A percentile compares a stretch with the other conserved stretches of the same genome.
Evolutionary conservation across 2,113 vertebrate genomes (phyloP).

Genomic region (Ramphastos sulfuratus): DNA sequence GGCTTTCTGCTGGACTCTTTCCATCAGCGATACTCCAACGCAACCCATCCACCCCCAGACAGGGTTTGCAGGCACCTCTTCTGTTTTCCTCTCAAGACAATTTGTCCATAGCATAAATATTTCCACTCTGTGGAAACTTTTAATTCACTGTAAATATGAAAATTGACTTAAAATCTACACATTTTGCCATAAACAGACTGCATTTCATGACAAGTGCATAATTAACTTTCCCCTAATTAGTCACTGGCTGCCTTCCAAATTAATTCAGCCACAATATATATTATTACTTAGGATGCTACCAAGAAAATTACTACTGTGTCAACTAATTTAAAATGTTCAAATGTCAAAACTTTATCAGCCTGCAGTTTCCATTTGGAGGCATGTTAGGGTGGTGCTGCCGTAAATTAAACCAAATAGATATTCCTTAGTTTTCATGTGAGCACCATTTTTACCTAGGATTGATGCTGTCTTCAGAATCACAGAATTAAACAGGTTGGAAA

Average conservation of each 20-base stretch:
- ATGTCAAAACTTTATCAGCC: constrained; percentile 3
- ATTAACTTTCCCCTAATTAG: constrained; percentile 71
- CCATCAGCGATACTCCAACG: not conserved
- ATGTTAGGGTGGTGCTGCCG: not conserved
- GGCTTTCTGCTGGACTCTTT: no score
- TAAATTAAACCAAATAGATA: not conserved
- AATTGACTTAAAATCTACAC: constrained; percentile 53
- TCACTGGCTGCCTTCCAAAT: constrained; percentile 47
- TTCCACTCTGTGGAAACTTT: not conserved
- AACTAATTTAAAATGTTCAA: constrained; percentile 49
- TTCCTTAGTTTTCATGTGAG: not conserved
- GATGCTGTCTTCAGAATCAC: not conserved
- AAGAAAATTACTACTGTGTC: constrained; percentile 26
- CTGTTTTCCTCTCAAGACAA: not conserved
- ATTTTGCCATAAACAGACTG: constrained; percentile 55
- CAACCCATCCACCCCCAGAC: not conserved
- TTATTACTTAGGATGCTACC: constrained; percentile 58
- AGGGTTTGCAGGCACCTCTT: not conserved
- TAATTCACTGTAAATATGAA: constrained; percentile 38
- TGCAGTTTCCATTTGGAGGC: not conserved
- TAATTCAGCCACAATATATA: constrained; percentile 52
- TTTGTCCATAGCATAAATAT: not conserved
- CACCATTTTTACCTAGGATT: not conserved
- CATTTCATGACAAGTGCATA: constrained; percentile 56
- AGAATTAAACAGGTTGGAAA: no score